A percentile compares a stretch with the other conserved stretches of the same genome.
Conservation (phyloP, 2,113 vertebrate genomes). For the Hemiscyllium ocellatum region DNA sequence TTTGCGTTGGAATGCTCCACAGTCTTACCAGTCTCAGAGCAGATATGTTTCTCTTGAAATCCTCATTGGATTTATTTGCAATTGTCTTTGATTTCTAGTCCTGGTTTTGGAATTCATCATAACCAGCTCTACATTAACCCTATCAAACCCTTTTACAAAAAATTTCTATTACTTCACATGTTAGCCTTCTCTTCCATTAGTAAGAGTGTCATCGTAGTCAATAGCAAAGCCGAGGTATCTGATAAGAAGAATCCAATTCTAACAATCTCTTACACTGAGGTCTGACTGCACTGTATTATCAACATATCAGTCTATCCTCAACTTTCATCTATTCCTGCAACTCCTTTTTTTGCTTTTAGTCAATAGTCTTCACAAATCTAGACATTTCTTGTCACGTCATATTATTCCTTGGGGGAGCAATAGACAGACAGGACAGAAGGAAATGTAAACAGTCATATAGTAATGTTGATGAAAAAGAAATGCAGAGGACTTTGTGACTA, state of each 20-base stretch:
- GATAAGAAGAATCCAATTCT: background rate
- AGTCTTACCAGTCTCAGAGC: too few species aligned
- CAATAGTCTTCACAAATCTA: background rate
- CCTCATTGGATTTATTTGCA: background rate
- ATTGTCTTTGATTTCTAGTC: background rate
- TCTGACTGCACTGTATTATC: background rate
- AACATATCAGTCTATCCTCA: background rate
- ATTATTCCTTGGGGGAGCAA: background rate
- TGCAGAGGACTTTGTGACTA: background rate
- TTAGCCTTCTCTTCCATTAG: background rate
- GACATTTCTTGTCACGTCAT: background rate
- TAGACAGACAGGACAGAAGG: background rate
- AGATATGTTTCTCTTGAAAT: too few species aligned
- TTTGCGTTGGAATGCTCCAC: too few species aligned
- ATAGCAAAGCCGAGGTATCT: background rate
- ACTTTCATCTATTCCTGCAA: background rate
- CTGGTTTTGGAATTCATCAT: background rate
- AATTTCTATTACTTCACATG: background rate
- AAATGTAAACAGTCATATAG: background rate
- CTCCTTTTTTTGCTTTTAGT: background rate
- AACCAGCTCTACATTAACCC: background rate
- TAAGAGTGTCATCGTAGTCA: background rate
- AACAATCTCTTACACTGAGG: background rate
- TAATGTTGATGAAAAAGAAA: constrained; percentile 2
- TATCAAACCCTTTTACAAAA: background rate